Percentiles rank a stretch among this genome's conserved stretches.
Conservation (phyloP, 2,888 invertebrate genomes). For the Nudaria mundana region DNA sequence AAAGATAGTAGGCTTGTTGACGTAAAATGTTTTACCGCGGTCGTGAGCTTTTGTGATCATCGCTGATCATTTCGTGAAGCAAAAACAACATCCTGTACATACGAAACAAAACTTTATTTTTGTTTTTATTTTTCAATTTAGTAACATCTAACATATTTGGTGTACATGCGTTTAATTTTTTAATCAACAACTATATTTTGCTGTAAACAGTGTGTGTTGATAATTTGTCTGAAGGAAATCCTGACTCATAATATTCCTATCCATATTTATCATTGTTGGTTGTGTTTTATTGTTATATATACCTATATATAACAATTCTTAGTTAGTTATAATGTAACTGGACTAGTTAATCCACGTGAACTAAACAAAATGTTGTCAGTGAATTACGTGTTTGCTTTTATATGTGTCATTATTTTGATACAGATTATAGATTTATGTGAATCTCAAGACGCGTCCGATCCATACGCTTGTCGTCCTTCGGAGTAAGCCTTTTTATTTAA, state of each 20-base stretch:
- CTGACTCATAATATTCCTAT: slow-evolving; percentile 15
- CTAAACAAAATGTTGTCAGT: slow-evolving; percentile 14
- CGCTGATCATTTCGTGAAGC: slow-evolving; percentile 8
- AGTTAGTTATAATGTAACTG: slow-evolving; percentile 14
- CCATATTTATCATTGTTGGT: neutral
- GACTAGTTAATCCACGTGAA: slow-evolving; percentile 19
- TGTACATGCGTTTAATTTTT: neutral
- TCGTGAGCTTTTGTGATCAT: slow-evolving; percentile 20
- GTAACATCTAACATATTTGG: neutral
- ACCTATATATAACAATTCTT: slow-evolving; percentile 11
- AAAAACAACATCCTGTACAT: slow-evolving; percentile 21
- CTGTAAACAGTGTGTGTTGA: slow-evolving; percentile 10
- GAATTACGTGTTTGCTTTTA: slow-evolving; percentile 2
- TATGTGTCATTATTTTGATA: neutral
- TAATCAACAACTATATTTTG: neutral
- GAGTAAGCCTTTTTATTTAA: neutral
- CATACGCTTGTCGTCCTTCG: neutral
- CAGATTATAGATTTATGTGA: neutral
- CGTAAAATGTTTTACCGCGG: slow-evolving; percentile 25
- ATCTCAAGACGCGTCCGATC: neutral
- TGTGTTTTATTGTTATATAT: no score
- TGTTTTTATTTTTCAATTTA: slow-evolving; percentile 9
- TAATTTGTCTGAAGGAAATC: slow-evolving; percentile 11
- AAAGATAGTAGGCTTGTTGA: slow-evolving; percentile 25
- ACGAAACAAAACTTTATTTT: slow-evolving; percentile 9